Conservation (phyloP, 2,888 invertebrate species). For the Melieria picta region DNA sequence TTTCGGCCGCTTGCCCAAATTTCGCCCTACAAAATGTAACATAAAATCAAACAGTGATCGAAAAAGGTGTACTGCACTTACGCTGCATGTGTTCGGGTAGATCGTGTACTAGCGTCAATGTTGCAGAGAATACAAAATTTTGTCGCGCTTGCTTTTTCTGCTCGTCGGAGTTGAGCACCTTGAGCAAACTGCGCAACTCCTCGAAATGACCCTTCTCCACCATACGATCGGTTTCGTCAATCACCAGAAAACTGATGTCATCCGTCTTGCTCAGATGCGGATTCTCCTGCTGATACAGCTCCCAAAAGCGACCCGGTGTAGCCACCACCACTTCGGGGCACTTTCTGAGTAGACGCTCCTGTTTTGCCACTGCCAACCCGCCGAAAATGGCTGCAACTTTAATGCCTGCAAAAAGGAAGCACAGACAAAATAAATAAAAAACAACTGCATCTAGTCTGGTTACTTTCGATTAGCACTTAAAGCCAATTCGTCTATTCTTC, state of each 20-base stretch:
- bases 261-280: slow-evolving; percentile 78
- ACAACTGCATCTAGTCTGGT: slow-evolving; percentile 50
- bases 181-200: slow-evolving; percentile 84
- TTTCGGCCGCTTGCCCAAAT: slow-evolving; percentile 61
- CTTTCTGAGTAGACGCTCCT: slow-evolving; percentile 83
- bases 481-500: slow-evolving; percentile 55
- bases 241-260: slow-evolving; percentile 85
- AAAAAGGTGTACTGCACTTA: slow-evolving; percentile 51
- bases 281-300: slow-evolving; percentile 83
- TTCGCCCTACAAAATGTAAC: slow-evolving; percentile 51
- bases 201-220: slow-evolving; percentile 95
- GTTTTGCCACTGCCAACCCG: slow-evolving; percentile 93
- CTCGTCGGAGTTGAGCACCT: slow-evolving; percentile 79
- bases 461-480: slow-evolving; percentile 2
- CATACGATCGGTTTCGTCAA: slow-evolving; percentile 99
- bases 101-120: slow-evolving; percentile 90
- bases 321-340: slow-evolving; percentile 95
- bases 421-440: background rate
- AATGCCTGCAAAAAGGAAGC: slow-evolving; percentile 63
- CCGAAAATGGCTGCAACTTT: slow-evolving; percentile 88
- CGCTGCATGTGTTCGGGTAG: slow-evolving; percentile 78
- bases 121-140: slow-evolving; percentile 97
- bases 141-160: slow-evolving; percentile 74
- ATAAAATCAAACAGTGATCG: background rate
- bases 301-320: slow-evolving; percentile 97